Evolutionary conservation across 1,140 invertebrate species (phyloP).

Genomic region (Drosophila nannoptera): DNA sequence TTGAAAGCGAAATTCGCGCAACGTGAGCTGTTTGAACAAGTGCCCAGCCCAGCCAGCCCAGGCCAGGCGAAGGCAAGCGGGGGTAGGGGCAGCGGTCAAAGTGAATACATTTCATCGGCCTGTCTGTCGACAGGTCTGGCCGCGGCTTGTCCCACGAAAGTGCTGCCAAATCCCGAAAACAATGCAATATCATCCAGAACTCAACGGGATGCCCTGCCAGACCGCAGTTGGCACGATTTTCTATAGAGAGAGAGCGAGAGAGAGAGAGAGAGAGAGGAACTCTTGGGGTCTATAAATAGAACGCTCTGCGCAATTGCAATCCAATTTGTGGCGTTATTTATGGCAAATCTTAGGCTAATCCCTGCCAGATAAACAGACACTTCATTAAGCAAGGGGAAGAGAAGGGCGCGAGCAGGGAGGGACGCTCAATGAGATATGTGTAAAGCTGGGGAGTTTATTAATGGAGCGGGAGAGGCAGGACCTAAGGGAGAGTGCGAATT

Average conservation of each 20-base stretch:
- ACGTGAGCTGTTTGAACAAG: constrained; percentile 9
- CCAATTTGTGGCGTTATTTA: constrained; percentile 55
- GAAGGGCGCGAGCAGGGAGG: not conserved
- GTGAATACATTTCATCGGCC: not conserved
- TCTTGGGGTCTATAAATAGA: constrained; percentile 42
- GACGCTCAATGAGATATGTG: too few species aligned
- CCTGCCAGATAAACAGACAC: constrained; percentile 29
- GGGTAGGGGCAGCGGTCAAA: not conserved
- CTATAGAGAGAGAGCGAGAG: not conserved
- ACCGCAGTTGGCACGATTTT: too few species aligned
- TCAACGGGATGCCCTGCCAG: too few species aligned
- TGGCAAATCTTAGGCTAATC: constrained; percentile 17
- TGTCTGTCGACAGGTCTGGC: not conserved
- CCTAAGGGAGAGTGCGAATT: too few species aligned
- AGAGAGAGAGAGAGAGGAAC: not conserved
- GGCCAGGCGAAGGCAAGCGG: not conserved
- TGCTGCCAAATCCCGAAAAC: too few species aligned
- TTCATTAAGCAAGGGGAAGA: constrained; percentile 23
- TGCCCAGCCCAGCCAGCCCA: too few species aligned
- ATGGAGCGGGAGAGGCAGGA: too few species aligned
- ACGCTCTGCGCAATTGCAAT: constrained; percentile 11
- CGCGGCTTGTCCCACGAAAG: too few species aligned
- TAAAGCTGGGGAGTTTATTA: too few species aligned
- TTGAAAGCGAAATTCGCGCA: constrained; percentile 60
- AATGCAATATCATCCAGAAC: too few species aligned